Conservation (phyloP, 2,888 invertebrate species). For the Sarcophaga rosellei region DNA sequence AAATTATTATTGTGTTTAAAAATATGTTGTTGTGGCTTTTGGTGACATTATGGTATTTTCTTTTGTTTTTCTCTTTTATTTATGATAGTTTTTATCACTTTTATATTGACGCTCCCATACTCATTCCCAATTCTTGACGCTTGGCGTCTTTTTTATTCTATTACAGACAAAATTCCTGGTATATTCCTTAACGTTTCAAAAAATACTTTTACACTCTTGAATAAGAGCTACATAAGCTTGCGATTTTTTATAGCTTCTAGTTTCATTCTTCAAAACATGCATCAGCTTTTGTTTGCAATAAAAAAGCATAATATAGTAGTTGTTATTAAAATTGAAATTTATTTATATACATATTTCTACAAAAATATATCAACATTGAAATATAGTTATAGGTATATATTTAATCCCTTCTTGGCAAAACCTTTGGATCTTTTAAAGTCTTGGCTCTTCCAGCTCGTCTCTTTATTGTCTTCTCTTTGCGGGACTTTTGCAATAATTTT, state of each 20-base stretch:
- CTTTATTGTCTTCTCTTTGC: slow-evolving; percentile 38
- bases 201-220: not conserved
- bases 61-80: slow-evolving; percentile 14
- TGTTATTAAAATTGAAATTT: not conserved
- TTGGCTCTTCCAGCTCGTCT: not conserved
- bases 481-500: slow-evolving; percentile 32
- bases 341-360: not conserved
- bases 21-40: too few relatives aligned
- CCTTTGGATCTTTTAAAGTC: slow-evolving; percentile 18
- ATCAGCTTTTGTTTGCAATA: slow-evolving; percentile 53
- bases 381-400: too few relatives aligned
- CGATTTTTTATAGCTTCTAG: too few relatives aligned
- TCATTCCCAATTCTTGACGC: slow-evolving; percentile 40
- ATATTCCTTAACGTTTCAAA: slow-evolving; percentile 29
- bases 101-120: not conserved
- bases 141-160: slow-evolving; percentile 19
- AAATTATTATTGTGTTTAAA: too few relatives aligned
- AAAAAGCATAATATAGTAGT: not conserved
- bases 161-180: not conserved
- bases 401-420: slow-evolving; percentile 37
- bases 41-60: not conserved
- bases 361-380: too few relatives aligned
- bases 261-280: not conserved
- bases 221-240: too few relatives aligned
- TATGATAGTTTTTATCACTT: too few relatives aligned